Conservation (phyloP, 2,888 invertebrate species). For the Eugnorisma glareosa region DNA sequence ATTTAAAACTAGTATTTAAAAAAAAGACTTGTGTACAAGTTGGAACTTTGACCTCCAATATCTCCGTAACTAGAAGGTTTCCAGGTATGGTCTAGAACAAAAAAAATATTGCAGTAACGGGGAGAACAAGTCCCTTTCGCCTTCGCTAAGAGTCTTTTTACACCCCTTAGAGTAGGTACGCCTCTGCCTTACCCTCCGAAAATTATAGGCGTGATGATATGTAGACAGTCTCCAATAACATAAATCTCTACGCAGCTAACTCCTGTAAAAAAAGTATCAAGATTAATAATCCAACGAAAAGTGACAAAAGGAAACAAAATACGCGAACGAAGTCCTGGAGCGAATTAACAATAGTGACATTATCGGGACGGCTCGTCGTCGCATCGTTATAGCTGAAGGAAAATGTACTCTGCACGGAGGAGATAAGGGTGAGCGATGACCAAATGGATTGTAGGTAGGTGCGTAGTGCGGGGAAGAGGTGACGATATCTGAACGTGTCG, state of each 20-base stretch:
- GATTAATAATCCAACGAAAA: conserved; percentile 39
- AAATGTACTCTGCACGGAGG: conserved; percentile 49
- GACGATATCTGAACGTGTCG: conserved; percentile 10
- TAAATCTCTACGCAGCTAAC: not conserved
- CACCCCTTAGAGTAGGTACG: not conserved
- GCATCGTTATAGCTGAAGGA: conserved; percentile 55
- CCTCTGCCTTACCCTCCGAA: not conserved
- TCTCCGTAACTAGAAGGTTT: no score
- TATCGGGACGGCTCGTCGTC: conserved; percentile 55
- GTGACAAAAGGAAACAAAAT: conserved; percentile 49
- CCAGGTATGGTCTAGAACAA: no score
- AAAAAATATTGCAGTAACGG: no score
- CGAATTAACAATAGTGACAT: conserved; percentile 65
- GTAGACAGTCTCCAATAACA: not conserved
- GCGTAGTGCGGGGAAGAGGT: not conserved
- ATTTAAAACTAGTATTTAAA: no score
- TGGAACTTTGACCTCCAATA: no score
- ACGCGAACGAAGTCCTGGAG: conserved; percentile 49
- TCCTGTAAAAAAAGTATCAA: conserved; percentile 1
- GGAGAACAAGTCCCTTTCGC: no score
- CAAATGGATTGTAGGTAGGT: conserved; percentile 50
- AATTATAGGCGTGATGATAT: not conserved
- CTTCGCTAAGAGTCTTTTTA: no score
- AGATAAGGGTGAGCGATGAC: conserved; percentile 63
- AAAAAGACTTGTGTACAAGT: no score